Conservation (phyloP, 35 echinoderm and acorn worm genomes). For the Apostichopus californicus region DNA sequence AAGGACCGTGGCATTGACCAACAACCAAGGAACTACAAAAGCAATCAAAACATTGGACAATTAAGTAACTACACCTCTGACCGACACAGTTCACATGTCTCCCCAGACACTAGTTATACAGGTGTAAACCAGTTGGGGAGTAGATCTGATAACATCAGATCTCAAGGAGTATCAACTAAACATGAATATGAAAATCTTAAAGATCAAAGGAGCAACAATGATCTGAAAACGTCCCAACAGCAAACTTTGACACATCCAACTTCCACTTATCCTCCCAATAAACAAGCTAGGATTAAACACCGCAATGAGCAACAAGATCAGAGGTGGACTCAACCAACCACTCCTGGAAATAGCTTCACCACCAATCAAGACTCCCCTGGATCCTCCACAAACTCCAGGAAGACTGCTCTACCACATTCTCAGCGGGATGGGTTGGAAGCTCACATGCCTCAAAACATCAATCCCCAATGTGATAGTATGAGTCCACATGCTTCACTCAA, state of each 20-base stretch:
- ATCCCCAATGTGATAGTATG: neutral
- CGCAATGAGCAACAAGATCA: neutral
- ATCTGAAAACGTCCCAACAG: neutral
- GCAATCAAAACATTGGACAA: neutral
- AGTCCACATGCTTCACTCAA: too few relatives aligned
- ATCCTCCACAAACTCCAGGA: conserved; percentile 3
- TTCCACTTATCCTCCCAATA: neutral
- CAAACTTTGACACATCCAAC: neutral
- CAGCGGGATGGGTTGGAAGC: neutral
- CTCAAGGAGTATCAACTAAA: too few relatives aligned
- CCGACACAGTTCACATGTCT: neutral
- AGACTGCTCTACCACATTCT: neutral
- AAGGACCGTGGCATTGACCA: neutral
- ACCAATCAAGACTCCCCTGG: neutral
- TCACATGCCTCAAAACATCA: neutral
- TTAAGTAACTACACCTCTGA: neutral
- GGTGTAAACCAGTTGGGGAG: too few relatives aligned
- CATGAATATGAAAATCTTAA: too few relatives aligned
- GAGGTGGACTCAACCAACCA: neutral
- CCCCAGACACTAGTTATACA: neutral
- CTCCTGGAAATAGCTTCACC: neutral
- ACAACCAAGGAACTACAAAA: neutral
- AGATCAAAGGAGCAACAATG: neutral
- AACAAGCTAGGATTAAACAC: neutral
- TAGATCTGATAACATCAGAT: too few relatives aligned